Evolutionary conservation across 2,888 invertebrate species (phyloP).

Genomic region (Euspilapteryx auroguttella): DNA sequence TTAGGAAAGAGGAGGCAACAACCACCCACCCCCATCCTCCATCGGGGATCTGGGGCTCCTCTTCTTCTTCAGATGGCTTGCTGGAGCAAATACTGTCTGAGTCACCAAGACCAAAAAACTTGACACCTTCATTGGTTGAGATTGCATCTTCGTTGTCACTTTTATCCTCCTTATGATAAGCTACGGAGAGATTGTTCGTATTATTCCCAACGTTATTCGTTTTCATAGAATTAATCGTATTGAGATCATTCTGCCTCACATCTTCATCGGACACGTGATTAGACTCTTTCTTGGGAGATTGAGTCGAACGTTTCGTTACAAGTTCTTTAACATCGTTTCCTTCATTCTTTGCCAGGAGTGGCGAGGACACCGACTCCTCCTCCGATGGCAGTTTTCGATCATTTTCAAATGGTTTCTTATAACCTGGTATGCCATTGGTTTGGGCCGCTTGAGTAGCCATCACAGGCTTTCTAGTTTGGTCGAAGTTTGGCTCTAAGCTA

Average conservation of each 20-base stretch:
- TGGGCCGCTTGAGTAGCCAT: conserved; percentile 46
- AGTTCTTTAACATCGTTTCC: conserved; percentile 23
- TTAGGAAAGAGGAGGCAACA: conserved; percentile 80
- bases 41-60: conserved; percentile 68
- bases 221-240: conserved; percentile 37
- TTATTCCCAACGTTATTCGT: conserved; percentile 22
- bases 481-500: conserved; percentile 9
- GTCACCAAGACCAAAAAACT: conserved; percentile 53
- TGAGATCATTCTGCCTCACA: conserved; percentile 30
- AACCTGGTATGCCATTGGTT: conserved; percentile 49
- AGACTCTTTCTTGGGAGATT: conserved; percentile 21
- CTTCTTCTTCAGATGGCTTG: conserved; percentile 26
- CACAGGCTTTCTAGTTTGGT: conserved; percentile 7
- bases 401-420: conserved; percentile 35
- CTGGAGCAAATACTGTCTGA: conserved; percentile 51
- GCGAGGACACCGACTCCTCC: conserved; percentile 52
- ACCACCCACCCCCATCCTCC: conserved; percentile 95
- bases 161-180: conserved; percentile 21
- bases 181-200: conserved; percentile 24
- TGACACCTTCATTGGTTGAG: conserved; percentile 50
- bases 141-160: conserved; percentile 33
- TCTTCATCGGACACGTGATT: conserved; percentile 19
- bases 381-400: conserved; percentile 45
- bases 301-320: not conserved
- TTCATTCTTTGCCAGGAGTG: conserved; percentile 32